These are phyloP conservation scores for Turdus rufiventris DNA, from an alignment of 2,113 vertebrate species.

Conservation along the genomic window DNA sequence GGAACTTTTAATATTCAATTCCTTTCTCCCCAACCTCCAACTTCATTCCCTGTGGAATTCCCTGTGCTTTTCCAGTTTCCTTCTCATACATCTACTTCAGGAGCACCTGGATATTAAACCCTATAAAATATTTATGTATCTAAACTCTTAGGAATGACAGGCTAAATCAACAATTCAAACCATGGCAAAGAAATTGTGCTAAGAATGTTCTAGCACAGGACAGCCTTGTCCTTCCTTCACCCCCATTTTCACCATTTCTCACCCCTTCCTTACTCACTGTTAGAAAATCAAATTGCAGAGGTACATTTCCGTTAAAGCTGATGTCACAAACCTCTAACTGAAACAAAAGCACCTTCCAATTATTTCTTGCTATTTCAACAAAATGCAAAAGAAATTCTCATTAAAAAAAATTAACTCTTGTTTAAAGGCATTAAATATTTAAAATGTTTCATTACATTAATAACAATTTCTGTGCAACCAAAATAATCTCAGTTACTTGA, in stretches of 20 bases:
- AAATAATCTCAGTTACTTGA: neutral
- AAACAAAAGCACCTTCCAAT: neutral
- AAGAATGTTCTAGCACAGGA: neutral
- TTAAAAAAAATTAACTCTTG: neutral
- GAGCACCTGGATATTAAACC: neutral
- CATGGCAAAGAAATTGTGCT: neutral
- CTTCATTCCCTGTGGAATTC: neutral
- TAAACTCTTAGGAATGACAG: neutral
- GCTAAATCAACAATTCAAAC: neutral
- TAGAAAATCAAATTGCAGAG: neutral
- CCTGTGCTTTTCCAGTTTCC: neutral
- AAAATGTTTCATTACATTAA: neutral
- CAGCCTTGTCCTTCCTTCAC: neutral
- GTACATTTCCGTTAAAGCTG: neutral
- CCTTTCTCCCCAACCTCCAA: neutral
- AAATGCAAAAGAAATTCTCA: neutral
- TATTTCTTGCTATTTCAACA: neutral
- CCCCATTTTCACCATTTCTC: neutral
- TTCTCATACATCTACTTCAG: neutral
- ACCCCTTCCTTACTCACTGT: neutral
- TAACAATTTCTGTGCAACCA: neutral
- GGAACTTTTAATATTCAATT: neutral
- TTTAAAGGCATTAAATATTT: neutral
- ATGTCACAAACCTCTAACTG: neutral
- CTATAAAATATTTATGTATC: neutral